Conservation (phyloP, 2,113 vertebrate species). For the Sylvicapra grimmia region DNA sequence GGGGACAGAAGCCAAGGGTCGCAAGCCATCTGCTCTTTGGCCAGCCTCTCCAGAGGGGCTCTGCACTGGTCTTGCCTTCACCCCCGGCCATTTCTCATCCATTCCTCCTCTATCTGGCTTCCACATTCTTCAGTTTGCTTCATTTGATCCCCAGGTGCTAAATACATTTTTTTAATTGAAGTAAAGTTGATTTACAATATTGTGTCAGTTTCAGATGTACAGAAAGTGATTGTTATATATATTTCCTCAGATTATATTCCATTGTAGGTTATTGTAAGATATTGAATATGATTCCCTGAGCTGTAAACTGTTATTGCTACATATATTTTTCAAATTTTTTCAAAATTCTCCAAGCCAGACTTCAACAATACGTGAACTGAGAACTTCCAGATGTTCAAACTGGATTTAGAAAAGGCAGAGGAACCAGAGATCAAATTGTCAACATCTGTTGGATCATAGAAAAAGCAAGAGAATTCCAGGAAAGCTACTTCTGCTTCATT, state of each 20-base stretch:
- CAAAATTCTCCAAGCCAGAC: background rate
- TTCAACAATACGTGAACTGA: background rate
- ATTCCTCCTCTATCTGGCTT: background rate
- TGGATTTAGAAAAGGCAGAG: background rate
- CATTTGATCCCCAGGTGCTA: background rate
- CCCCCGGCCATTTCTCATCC: background rate
- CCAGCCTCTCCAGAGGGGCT: background rate
- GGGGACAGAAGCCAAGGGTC: background rate
- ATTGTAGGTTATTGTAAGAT: background rate
- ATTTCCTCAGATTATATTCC: background rate
- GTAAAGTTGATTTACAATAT: background rate
- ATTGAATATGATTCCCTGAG: background rate
- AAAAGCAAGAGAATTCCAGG: background rate
- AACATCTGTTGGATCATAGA: background rate
- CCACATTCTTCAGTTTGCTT: background rate
- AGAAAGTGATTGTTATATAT: background rate
- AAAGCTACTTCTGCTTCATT: background rate
- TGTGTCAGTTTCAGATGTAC: background rate
- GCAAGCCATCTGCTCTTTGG: background rate
- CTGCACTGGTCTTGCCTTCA: background rate
- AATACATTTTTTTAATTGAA: background rate
- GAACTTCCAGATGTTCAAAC: background rate
- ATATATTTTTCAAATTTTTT: background rate
- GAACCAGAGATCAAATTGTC: background rate
- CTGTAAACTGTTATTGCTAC: background rate